Evolutionary conservation across 2,797 vertebrate genomes (phyloP), one percentile per base, ranked within the genome.

Genomic region (Heteromormyrus szaboi): DNA sequence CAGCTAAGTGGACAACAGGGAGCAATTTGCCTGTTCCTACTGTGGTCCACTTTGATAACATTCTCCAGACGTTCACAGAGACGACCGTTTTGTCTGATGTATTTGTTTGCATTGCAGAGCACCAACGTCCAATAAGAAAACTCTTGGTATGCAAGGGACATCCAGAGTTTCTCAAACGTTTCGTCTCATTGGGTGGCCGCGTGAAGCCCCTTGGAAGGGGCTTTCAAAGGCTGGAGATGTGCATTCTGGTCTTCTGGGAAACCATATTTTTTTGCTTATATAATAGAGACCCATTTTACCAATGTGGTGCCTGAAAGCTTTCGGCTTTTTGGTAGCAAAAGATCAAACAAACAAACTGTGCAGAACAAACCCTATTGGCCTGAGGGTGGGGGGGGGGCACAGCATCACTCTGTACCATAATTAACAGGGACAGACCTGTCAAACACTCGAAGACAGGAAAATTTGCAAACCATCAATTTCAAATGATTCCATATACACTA

Each of bases 1-100:
- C 81, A 48, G 22, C 81, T 84, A 86, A 86, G 48, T 53, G 88
- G 88, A 53, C 83, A 53, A 86, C 83, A 54, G 84, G 88, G 84
- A 76, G 25, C n/a, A 44, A 86, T 86, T 89, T 86, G n/a, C 84
- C 59, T 19, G 9, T 86, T 50, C 22, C 46, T 68, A 37, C 87
- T 72, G n/a, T 33, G 50, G 19, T 83, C 88, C 53, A 41, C 29
- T 54, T 76, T 53, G 83, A 89, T 86, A 54, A 89, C 84, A 76
- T 53, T 76, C 62, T 76, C 48, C 46, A 86, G 83, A 89, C 84
- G 25, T 50, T 84, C 11, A 51, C 59, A 7, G 59, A 62, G 41
- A 85, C 46, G 7, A 72, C 62, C 25, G 62, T 89, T 89, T 54
- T 17, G 25, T 50, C 48, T 72, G 65, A 48, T 86, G 62, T 76